Evolutionary conservation across 2,888 invertebrate genomes (phyloP).

Genomic region (Sminthurides aquaticus): DNA sequence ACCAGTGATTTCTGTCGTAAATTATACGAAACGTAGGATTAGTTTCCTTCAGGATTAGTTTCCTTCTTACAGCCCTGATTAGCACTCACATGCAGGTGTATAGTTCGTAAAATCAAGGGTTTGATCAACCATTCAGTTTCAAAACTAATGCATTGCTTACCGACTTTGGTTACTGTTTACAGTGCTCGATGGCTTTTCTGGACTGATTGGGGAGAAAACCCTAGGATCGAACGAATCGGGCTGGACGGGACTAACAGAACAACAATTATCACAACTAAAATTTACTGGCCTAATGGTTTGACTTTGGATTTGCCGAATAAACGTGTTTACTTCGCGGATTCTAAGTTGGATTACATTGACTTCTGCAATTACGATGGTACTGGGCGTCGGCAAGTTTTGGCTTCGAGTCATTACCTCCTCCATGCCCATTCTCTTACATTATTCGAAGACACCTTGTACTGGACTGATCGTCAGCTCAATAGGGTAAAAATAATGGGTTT

Average conservation of each 20-base stretch:
- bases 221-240: slow-evolving; percentile 87
- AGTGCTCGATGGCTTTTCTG: slow-evolving; percentile 83
- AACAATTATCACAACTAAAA: slow-evolving; percentile 82
- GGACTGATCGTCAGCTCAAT: slow-evolving; percentile 91
- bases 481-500: slow-evolving; percentile 52
- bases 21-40: too few relatives aligned
- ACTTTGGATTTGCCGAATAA: slow-evolving; percentile 88
- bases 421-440: slow-evolving; percentile 92
- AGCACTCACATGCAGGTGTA: too few relatives aligned
- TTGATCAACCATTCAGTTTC: too few relatives aligned
- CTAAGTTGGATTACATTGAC: slow-evolving; percentile 93
- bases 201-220: slow-evolving; percentile 99
- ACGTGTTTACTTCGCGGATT: slow-evolving; percentile 93
- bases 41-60: too few relatives aligned
- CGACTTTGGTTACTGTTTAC: too few relatives aligned
- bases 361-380: slow-evolving; percentile 94
- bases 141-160: too few relatives aligned
- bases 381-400: slow-evolving; percentile 77
- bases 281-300: slow-evolving; percentile 98
- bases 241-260: slow-evolving; percentile 87
- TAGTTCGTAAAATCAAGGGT: too few relatives aligned
- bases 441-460: slow-evolving; percentile 93
- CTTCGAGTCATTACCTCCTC: slow-evolving; percentile 81
- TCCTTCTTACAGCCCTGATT: too few relatives aligned
- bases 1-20: too few relatives aligned